These are phyloP conservation scores for Brachypteracias leptosomus DNA, from an alignment of 2,113 vertebrate genomes.

Conservation along the genomic window DNA sequence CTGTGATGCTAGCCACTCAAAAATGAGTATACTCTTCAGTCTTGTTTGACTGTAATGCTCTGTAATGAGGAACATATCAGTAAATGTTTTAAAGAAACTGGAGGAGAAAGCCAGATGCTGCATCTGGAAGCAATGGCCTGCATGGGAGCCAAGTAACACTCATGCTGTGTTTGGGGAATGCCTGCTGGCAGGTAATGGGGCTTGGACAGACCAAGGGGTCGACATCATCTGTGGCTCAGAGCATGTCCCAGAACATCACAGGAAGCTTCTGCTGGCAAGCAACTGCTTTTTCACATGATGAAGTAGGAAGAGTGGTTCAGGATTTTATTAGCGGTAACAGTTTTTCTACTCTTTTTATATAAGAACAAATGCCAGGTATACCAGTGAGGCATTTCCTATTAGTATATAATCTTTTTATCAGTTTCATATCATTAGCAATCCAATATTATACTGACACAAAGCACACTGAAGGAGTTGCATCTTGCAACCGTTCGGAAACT, in stretches of 20 bases:
- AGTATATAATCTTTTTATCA: neutral
- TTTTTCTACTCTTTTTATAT: neutral
- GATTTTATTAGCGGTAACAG: neutral
- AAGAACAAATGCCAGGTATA: neutral
- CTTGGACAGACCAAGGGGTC: neutral
- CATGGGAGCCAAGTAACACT: neutral
- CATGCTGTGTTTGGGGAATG: neutral
- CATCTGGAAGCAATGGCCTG: neutral
- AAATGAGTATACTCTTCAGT: neutral
- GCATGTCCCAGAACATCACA: neutral
- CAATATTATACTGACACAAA: neutral
- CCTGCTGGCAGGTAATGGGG: neutral
- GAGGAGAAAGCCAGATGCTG: neutral
- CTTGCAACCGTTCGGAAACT: neutral
- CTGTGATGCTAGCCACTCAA: neutral
- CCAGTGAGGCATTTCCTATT: neutral
- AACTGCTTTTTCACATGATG: neutral
- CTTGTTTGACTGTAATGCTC: neutral
- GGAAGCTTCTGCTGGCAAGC: neutral
- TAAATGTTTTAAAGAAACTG: neutral
- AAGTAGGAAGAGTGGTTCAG: neutral
- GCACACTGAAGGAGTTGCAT: neutral
- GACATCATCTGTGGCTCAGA: neutral
- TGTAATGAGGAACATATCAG: neutral
- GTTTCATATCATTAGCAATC: neutral